A percentile compares a stretch with the other conserved stretches of the same genome.
Evolutionary conservation across 2,113 vertebrate genomes (phyloP).

Genomic region (Notothenia coriiceps): DNA sequence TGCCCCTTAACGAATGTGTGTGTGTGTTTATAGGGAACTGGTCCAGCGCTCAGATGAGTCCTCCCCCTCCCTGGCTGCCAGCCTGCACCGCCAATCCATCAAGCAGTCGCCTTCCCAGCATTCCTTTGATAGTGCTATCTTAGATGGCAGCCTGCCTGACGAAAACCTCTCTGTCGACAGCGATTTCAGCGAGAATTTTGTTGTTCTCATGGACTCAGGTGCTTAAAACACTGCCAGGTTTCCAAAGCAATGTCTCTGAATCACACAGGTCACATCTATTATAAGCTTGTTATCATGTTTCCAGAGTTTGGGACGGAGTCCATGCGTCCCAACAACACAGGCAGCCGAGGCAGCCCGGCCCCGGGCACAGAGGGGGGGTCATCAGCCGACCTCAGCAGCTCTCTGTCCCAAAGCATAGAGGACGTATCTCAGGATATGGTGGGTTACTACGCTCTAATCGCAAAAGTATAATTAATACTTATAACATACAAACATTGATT

Average conservation of each 20-base stretch:
- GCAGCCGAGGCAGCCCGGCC: constrained; percentile 80
- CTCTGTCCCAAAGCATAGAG: constrained; percentile 87
- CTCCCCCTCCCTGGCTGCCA: constrained; percentile 67
- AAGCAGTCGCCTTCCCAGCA: constrained; percentile 92
- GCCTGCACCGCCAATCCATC: constrained; percentile 86
- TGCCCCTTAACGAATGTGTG: constrained; percentile 1
- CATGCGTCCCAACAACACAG: constrained; percentile 77
- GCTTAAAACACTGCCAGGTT: background rate
- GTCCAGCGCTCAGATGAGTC: constrained; percentile 86
- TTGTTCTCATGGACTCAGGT: constrained; percentile 92
- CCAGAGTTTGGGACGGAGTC: constrained; percentile 90
- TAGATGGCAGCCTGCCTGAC: constrained; percentile 91
- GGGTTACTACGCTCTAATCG: constrained; percentile 41
- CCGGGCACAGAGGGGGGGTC: constrained; percentile 82
- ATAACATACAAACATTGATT: too few relatives aligned
- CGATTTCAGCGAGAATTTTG: constrained; percentile 91
- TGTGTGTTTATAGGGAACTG: constrained; percentile 83
- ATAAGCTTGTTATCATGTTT: constrained; percentile 42
- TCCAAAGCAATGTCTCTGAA: background rate
- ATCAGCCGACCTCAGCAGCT: constrained; percentile 90
- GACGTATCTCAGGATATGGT: constrained; percentile 88
- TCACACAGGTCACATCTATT: background rate
- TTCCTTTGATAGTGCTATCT: constrained; percentile 90
- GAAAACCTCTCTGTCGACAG: constrained; percentile 92
- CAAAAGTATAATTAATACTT: too few relatives aligned